These are phyloP conservation scores for Menidia beryllina DNA, from an alignment of 2,113 vertebrate genomes.

Conservation along the genomic window DNA sequence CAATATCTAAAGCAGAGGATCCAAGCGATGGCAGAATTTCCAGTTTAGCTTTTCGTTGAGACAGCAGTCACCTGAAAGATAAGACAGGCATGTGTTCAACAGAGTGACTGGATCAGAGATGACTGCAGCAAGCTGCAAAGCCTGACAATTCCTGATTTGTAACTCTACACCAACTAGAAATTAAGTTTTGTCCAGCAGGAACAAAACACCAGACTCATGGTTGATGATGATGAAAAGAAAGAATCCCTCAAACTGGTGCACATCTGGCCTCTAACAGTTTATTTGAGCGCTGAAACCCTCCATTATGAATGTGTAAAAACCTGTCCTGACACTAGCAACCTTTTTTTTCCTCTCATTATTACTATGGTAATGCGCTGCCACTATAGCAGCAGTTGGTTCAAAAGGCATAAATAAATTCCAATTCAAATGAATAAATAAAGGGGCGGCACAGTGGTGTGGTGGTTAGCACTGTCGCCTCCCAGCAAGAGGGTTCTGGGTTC, in stretches of 20 bases:
- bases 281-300: conserved; percentile 15
- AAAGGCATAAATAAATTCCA: conserved; percentile 61
- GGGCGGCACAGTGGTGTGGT: no score
- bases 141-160: no score
- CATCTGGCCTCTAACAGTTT: conserved; percentile 26
- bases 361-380: conserved; percentile 69
- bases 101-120: no score
- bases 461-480: no score
- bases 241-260: conserved; percentile 16
- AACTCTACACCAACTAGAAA: no score
- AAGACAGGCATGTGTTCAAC: conserved; percentile 46
- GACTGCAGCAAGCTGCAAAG: no score
- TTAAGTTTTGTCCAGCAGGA: no score
- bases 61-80: conserved; percentile 66
- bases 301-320: conserved; percentile 20
- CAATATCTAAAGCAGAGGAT: conserved; percentile 38
- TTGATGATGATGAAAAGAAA: neutral
- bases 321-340: conserved; percentile 66
- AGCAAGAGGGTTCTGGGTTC: no score
- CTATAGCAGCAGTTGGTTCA: conserved; percentile 44
- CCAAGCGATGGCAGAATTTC: conserved; percentile 16
- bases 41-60: conserved; percentile 7
- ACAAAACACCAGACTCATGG: no score
- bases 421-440: no score
- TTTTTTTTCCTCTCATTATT: conserved; percentile 67